These are phyloP conservation scores for Rachycentron canadum DNA, from an alignment of 2,797 vertebrate species.

Conservation along the genomic window DNA sequence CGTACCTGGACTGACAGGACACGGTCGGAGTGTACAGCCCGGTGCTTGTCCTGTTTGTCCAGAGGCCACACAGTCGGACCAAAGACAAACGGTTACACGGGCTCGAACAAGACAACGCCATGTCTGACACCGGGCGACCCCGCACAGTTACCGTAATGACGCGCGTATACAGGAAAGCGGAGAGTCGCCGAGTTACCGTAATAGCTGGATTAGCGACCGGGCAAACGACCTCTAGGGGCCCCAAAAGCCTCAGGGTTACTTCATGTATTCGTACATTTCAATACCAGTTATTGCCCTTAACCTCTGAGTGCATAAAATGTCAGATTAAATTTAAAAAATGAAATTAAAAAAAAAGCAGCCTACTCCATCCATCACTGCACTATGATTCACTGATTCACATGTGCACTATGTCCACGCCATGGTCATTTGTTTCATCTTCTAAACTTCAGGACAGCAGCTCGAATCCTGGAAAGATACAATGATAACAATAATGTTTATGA, in stretches of 20 bases:
- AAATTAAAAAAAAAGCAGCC: no score
- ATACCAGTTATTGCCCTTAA: no score
- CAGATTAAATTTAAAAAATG: no score
- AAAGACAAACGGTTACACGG: slow-evolving; percentile 71
- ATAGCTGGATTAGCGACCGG: background rate
- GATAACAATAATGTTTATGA: background rate
- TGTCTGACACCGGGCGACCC: slow-evolving; percentile 75
- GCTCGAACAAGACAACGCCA: slow-evolving; percentile 81
- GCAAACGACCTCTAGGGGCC: background rate
- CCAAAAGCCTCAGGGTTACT: background rate
- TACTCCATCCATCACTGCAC: no score
- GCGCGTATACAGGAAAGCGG: rapidly evolving
- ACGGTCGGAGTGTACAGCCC: slow-evolving; percentile 37
- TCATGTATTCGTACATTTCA: no score
- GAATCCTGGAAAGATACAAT: slow-evolving; percentile 18
- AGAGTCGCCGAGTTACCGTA: slow-evolving; percentile 47
- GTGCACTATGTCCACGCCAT: no score
- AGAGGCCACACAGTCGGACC: slow-evolving; percentile 63
- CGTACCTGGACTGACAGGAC: slow-evolving; percentile 71
- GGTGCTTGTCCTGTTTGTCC: slow-evolving; percentile 51
- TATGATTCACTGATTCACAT: no score
- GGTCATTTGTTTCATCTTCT: no score
- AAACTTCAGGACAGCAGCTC: no score
- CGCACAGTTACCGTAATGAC: slow-evolving; percentile 66
- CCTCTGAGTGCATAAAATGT: no score